Conservation (phyloP, 1,140 invertebrate genomes). For the Formica exsecta region DNA sequence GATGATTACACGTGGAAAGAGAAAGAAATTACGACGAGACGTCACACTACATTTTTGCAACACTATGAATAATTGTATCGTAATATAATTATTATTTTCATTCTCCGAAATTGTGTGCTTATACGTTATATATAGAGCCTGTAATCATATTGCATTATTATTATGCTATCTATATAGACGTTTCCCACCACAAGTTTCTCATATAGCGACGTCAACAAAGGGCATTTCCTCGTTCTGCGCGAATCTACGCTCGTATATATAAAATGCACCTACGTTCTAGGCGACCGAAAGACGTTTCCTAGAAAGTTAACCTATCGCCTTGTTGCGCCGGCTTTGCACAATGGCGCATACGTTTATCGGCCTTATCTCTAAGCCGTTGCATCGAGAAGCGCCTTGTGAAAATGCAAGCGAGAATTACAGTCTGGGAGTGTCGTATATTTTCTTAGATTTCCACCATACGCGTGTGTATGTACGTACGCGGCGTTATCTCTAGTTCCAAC, state of each 20-base stretch:
- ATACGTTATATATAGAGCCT: not conserved
- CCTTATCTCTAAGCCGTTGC: constrained; percentile 56
- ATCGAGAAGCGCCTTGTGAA: constrained; percentile 63
- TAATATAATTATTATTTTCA: constrained; percentile 33
- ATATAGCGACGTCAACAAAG: constrained; percentile 3
- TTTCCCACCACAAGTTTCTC: constrained; percentile 36
- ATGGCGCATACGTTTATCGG: constrained; percentile 61
- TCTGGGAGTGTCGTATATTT: constrained; percentile 42
- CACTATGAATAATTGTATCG: constrained; percentile 25
- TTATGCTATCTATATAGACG: not conserved
- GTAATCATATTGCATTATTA: constrained; percentile 24
- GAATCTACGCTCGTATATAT: not conserved
- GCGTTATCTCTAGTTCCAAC: constrained; percentile 36
- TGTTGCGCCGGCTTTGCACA: constrained; percentile 27
- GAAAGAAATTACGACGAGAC: constrained; percentile 51
- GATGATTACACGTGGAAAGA: constrained; percentile 52
- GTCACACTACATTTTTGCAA: constrained; percentile 22
- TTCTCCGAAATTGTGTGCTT: not conserved
- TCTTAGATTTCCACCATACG: constrained; percentile 52
- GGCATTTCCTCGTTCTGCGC: constrained; percentile 48
- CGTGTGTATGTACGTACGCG: not conserved
- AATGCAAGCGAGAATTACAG: constrained; percentile 63
- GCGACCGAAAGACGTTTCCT: constrained; percentile 40
- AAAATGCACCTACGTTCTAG: constrained; percentile 19
- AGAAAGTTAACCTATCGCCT: constrained; percentile 50